Evolutionary conservation across 2,113 vertebrate genomes (phyloP), one percentile per base, ranked within the genome.

Genomic region (Agapornis roseicollis): DNA sequence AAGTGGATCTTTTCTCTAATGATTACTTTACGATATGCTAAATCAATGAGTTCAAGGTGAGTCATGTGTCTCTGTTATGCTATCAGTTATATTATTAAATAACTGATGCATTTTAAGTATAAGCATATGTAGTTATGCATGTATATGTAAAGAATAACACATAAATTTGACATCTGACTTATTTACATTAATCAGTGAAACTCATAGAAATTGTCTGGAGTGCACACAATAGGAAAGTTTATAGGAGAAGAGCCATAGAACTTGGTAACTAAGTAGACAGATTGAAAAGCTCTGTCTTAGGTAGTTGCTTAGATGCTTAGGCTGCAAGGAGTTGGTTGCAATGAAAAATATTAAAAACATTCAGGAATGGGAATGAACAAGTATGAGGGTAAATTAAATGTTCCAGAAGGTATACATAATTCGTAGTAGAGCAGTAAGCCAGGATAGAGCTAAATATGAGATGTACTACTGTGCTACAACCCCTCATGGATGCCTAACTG

Each of bases 91-190:
- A 72, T 72, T 16, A 50, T 82, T 20, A 76, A 63, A 49, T 74
- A 52, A 74, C 4, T 39, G 31, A 19, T 24, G 23, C 64, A 68
- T 78, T 60, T 93, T 77, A 83, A 55, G 25, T 28, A 5, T 47
- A 60, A 4, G 7, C 53, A 76, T 76, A 76, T 23, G 23, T 41
- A 84, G 83, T 80, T 70, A 77, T 72, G 47, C 44, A 52, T 14
- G 16, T n/a, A 64, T 77, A n/a, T 37, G 19, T 88, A 84, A 71
- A 96, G 64, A 90, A 91, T 80, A 82, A 90, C 58, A 70, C 8
- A n/a, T 58, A 33, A 93, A 58, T 65, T 80, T 69, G 81, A 70
- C 70, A 35, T 61, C 16, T 70, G n/a, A 58, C 10, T 68, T 71
- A 84, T 68, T 80, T 77, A 39, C 28, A 58, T 55, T 65, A 74